phyloP scores from a whole-genome alignment of 2,888 invertebrate genomes.

The Eurois occulta region DNA sequence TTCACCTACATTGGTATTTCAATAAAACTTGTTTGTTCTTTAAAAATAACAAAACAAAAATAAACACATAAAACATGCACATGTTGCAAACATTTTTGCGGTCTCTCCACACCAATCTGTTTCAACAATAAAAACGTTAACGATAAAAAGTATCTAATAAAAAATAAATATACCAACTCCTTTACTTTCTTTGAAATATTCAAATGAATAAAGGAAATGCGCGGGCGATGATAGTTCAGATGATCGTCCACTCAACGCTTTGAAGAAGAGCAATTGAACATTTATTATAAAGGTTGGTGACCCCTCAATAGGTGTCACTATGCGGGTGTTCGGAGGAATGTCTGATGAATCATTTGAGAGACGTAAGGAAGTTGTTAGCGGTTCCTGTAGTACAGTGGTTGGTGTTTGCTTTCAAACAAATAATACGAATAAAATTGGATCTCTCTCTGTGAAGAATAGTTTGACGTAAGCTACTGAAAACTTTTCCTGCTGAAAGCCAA shows the following conservation, averaged over 20 bases:
- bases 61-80: constrained; percentile 22
- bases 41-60: constrained; percentile 26
- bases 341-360: constrained; percentile 20
- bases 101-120: constrained; percentile 18
- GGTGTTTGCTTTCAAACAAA: constrained; percentile 11
- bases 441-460: no score
- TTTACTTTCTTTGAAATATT: constrained; percentile 18
- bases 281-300: constrained; percentile 48
- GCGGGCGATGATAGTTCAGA: constrained; percentile 28
- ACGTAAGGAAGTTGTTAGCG: constrained; percentile 9
- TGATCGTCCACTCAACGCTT: constrained; percentile 20
- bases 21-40: constrained; percentile 31
- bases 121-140: constrained; percentile 24
- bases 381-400: background rate
- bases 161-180: constrained; percentile 38
- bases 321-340: constrained; percentile 41
- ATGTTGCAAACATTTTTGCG: constrained; percentile 51
- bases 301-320: constrained; percentile 34
- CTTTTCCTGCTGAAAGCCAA: no score
- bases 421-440: background rate
- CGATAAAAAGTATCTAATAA: constrained; percentile 38
- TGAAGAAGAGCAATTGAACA: constrained; percentile 30
- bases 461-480: no score
- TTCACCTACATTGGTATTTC: constrained; percentile 1
- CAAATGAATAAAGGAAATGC: constrained; percentile 34